Base-by-base conservation (phyloP, 2,113 vertebrate species). In the Halcyon malimbica region DNA sequence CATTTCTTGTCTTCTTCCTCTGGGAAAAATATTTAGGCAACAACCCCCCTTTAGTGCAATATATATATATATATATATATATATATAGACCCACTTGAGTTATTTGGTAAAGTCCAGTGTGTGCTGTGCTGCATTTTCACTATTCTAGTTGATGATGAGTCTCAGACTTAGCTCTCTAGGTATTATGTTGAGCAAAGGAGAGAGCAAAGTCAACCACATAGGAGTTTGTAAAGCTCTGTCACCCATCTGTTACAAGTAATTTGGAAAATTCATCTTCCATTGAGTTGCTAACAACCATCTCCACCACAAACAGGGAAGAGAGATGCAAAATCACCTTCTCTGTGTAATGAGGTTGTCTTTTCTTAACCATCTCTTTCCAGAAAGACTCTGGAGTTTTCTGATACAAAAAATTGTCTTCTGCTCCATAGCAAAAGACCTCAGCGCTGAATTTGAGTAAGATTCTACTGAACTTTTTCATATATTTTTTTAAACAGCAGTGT, bases 11-110 rank as follows among this genome's bases (percentile, higher is more conserved):
- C 31, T 87, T 89, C 83, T 71, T 89, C 71, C 41, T 77, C 93
- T 94, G 77, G 81, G 70, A 87, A 96, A 95, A 93, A 71, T 50
- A 78, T 54, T 96, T 83, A 41, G 65, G 79, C 83, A 88, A 68
- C 90, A 81, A 51, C 23, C 82, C 84, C 53, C 29, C 48, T 68
- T 81, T 53, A 78, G 67, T 50, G 41, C 42, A 76, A 71, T 15
- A 67, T 42, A 53, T 64, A 59, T 42, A 89, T 25, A 51, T 48
- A 48, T 48, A 48, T 46, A 46, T 16, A n/a, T n/a, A n/a, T n/a
- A n/a, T n/a, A n/a, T n/a, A n/a, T n/a, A n/a, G 50, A 57, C 50
- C 54, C 54, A 44, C 19, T 68, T 60, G 39, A 78, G 68, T 83
- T 80, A 48, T 62, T 70, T 83, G 60, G 48, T 75, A 20, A 60